Evolutionary conservation across 2,888 invertebrate species (phyloP), one percentile per base, ranked within the genome.

Genomic region (Hoplodrina ambigua): DNA sequence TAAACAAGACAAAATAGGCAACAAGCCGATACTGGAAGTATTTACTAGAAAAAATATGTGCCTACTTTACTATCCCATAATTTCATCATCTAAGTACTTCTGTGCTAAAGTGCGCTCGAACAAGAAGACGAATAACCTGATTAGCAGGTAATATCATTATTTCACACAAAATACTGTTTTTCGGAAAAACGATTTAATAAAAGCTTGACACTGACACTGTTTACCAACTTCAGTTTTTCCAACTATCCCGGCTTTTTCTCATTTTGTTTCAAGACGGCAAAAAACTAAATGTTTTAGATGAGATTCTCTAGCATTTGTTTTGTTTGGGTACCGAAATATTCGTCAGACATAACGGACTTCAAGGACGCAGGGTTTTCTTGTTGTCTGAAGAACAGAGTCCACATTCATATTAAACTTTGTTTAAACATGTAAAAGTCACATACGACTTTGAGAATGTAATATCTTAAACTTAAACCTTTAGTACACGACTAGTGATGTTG

Each of bases 161-260:
- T 46, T 13, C 41, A 59, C n/a, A 37, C 10, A 25, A 0, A 37
- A 53, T 37, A 13, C 2, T 17, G n/a, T 33, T 49, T 70, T 72
- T 61, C 8, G 19, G 25, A 52, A 4, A 41, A 56, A 6, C 15
- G 7, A 1, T 41, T 63, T 50, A 55, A 3, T 55, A 75, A 44
- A 72, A 66, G 46, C 46, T 46, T 46, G 5, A 17, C 17, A 46
- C n/a, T 17, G 37, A 69, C 33, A 57, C 53, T 67, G 49, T 67
- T 67, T 72, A 53, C 49, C n/a, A 59, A 67, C 30, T 74, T 68
- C 17, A 56, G 65, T 75, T 69, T 82, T 82, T 63, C 30, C 4
- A 56, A 41, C 55, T 49, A 46, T 33, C 20, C 30, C 55, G 20
- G 54, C 52, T 64, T 44, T 70, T 70, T 70, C 63, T 62, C 56